Evolutionary conservation across 2,888 invertebrate genomes (phyloP), one percentile per base, ranked within the genome.

Genomic region (Drosophila sordidula): DNA sequence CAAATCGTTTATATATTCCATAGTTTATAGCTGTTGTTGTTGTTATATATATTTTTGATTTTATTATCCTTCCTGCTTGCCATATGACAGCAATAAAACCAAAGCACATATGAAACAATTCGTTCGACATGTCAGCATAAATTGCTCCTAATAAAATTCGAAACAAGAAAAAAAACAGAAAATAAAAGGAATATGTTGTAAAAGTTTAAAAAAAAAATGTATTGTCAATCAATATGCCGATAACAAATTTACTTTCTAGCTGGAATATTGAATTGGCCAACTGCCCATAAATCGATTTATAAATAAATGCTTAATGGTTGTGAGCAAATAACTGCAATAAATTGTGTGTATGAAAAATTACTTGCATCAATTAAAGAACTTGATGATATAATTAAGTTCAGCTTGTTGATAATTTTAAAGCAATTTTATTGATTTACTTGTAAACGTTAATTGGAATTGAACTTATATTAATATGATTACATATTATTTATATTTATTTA

Each of bases 121-220:
- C 71, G 58, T 22, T 87, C 55, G 64, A 49, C 65, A 70, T 58
- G 73, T 61, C 59, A 38, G 26, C 70, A 87, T 73, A 73, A 65
- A 84, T 80, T 66, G 39, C 32, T 56, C 59, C 68, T 69, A 74
- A 80, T 70, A 87, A 80, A 87, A 80, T 55, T 41, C 39, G 39
- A 16, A 12, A 52, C 32, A 58, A 46, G n/a, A 38, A 26, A 26
- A 29, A 14, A 14, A 38, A 18, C 29, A 8, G 18, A 25, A 32
- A 25, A 12, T 36, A 14, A 18, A 16, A 8, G 41, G 46, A 36
- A 38, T 50, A 36, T 41, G 36, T n/a, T 32, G 18, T 18, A 12
- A 44, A 66, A 49, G 22, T 32, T 1, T 6, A 26, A 9, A 14
- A 50, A 32, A 26, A 18, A 14, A 34, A 14, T 9, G 29, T 46